Conservation (phyloP, 2,113 vertebrate genomes). For the Leptobrachium leishanense region DNA sequence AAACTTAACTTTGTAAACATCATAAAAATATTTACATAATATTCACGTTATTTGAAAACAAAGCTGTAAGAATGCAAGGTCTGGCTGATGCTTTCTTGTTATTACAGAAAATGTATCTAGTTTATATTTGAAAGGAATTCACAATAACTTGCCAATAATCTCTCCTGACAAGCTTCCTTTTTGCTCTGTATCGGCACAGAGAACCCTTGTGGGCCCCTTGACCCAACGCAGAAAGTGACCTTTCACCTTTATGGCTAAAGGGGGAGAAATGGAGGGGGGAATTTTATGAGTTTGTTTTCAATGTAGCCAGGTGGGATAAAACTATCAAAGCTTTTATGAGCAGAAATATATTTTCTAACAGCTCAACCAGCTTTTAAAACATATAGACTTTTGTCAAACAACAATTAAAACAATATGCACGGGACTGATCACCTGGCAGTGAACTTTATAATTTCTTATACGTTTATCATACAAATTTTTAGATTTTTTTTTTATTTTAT, state of each 20-base stretch:
- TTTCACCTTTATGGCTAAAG: slow-evolving; percentile 86
- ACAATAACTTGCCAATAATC: slow-evolving; percentile 93
- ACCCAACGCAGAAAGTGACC: slow-evolving; percentile 87
- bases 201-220: slow-evolving; percentile 83
- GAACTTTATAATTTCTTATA: no score
- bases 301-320: slow-evolving; percentile 94
- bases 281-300: slow-evolving; percentile 90
- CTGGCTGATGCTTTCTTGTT: no score
- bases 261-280: slow-evolving; percentile 54
- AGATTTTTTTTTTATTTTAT: no score
- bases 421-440: no score
- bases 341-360: slow-evolving; percentile 86
- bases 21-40: no score
- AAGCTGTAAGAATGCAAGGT: no score
- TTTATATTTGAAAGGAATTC: slow-evolving; percentile 71
- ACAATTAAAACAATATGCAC: no score
- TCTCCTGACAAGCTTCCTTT: slow-evolving; percentile 84
- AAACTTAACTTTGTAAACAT: no score
- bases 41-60: no score
- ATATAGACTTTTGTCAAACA: no score
- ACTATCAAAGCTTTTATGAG: slow-evolving; percentile 98
- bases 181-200: slow-evolving; percentile 81
- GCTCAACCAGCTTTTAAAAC: no score
- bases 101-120: background rate
- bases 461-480: no score